Base-by-base conservation (phyloP, 2,888 invertebrate genomes). In the Agrochola litura region DNA sequence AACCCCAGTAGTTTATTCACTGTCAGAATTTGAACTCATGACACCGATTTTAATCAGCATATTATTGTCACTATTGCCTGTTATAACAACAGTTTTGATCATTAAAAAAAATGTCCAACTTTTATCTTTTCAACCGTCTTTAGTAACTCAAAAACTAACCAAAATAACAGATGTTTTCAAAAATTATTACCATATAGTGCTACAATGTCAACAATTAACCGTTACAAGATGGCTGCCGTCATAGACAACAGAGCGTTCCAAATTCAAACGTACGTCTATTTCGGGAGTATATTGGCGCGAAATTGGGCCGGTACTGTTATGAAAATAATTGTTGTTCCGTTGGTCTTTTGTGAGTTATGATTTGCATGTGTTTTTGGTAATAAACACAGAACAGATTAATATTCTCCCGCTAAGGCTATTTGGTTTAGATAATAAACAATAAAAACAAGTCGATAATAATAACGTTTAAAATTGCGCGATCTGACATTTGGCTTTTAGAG, bases 231-330 rank as follows among this genome's bases (percentile, higher is more conserved):
- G 91, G 89, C 86, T 80, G 73, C 73, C 76, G 82, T 64, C 77
- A 86, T 83, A 86, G 72, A 77, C 73, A 78, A 77, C 86, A 81
- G 56, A 79, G 77, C 86, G 90, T 89, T 92, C 90, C 84, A 89
- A 91, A 90, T 92, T 89, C 79, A 81, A 87, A 81, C 82, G 76
- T 86, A 88, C 77, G 81, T 89, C 91, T 92, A 93, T 93, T 92
- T 92, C 83, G 84, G 90, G 86, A 88, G 76, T 76, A 87, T 89
- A 90, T 89, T 89, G 90, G 89, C 89, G 88, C 88, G 90, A 91
- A 92, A 92, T 92, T 92, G 86, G 91, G 89, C 73, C 87, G 84
- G 64, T 81, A 78, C 75, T 73, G 84, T 76, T 84, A 84, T 78
- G 66, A 81, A 76, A 81, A 77, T 71, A 81, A 87, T 84, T 82